Evolutionary conservation across 2,113 vertebrate species (phyloP).

Genomic region (Lagenorhynchus albirostris): DNA sequence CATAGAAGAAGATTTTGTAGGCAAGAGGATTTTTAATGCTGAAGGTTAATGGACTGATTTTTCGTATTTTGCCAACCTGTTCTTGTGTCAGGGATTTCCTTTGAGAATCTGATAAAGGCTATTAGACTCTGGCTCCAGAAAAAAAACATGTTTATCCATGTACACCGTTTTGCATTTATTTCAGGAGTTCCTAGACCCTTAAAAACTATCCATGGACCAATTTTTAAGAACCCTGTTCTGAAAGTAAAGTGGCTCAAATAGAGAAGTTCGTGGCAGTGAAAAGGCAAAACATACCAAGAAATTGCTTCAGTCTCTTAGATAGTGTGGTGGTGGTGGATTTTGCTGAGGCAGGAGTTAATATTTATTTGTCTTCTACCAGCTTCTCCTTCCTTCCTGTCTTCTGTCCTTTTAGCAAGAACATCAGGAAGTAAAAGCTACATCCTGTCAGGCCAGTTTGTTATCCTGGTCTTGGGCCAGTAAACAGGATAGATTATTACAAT

Average conservation of each 20-base stretch:
- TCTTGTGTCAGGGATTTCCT: conserved; percentile 34
- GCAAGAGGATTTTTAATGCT: conserved; percentile 14
- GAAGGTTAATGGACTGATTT: not conserved
- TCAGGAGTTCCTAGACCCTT: conserved; percentile 32
- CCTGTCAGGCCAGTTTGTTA: conserved; percentile 48
- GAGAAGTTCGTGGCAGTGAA: conserved; percentile 34
- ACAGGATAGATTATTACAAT: conserved; percentile 25
- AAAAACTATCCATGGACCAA: not conserved
- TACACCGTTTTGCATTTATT: conserved; percentile 29
- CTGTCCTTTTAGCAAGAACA: conserved; percentile 60
- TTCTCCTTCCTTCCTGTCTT: conserved; percentile 61
- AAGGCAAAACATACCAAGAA: not conserved
- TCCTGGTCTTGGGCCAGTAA: conserved; percentile 44
- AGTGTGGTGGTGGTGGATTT: conserved; percentile 17
- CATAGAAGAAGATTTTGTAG: not conserved
- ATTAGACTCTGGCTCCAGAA: not conserved
- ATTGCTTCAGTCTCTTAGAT: conserved; percentile 7
- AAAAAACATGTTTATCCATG: not conserved
- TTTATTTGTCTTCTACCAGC: conserved; percentile 40
- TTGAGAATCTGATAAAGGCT: conserved; percentile 27
- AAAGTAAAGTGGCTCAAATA: conserved; percentile 19
- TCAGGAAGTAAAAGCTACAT: conserved; percentile 67
- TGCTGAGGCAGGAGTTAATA: conserved; percentile 64
- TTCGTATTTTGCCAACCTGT: not conserved
- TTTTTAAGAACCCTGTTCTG: conserved; percentile 38